Conservation (phyloP, 2,797 vertebrate genomes). For the Fistularia commersonii region DNA sequence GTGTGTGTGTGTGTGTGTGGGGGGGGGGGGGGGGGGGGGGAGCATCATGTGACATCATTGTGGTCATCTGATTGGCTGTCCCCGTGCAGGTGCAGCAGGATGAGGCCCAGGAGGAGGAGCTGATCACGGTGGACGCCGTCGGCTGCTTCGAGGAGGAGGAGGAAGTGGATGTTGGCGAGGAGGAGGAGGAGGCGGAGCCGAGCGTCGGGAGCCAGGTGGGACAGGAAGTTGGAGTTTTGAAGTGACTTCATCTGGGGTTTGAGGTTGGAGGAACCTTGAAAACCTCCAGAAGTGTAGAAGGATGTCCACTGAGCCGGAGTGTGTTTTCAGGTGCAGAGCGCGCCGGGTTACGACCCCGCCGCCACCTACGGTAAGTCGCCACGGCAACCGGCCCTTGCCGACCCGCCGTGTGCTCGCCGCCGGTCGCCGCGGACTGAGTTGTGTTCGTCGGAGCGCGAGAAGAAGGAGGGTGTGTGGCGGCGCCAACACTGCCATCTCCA, state of each 20-base stretch:
- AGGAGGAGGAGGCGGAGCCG: slow-evolving; percentile 15
- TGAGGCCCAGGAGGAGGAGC: slow-evolving; percentile 87
- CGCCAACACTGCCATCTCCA: too few species aligned
- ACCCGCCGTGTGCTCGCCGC: too few species aligned
- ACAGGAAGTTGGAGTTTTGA: background rate
- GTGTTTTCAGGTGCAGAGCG: slow-evolving; percentile 22
- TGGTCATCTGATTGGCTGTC: background rate
- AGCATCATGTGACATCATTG: background rate
- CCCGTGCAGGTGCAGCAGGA: slow-evolving; percentile 55
- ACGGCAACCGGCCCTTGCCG: too few species aligned
- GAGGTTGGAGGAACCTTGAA: too few species aligned
- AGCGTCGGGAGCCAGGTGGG: background rate
- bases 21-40: too few species aligned
- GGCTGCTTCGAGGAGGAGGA: slow-evolving; percentile 91
- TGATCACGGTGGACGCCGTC: slow-evolving; percentile 92
- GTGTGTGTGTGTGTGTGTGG: too few species aligned
- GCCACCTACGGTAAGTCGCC: slow-evolving; percentile 25
- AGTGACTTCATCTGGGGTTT: too few species aligned
- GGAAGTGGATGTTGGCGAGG: slow-evolving; percentile 76
- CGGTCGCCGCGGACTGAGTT: too few species aligned
- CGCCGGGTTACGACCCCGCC: slow-evolving; percentile 12
- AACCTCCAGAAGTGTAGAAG: too few species aligned
- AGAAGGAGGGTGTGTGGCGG: too few species aligned
- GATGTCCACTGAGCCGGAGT: too few species aligned
- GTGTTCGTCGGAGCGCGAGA: too few species aligned